Percentiles rank a stretch among this genome's conserved stretches.
phyloP scores from a whole-genome alignment of 2,113 vertebrate genomes.

The Syrmaticus mikado region DNA sequence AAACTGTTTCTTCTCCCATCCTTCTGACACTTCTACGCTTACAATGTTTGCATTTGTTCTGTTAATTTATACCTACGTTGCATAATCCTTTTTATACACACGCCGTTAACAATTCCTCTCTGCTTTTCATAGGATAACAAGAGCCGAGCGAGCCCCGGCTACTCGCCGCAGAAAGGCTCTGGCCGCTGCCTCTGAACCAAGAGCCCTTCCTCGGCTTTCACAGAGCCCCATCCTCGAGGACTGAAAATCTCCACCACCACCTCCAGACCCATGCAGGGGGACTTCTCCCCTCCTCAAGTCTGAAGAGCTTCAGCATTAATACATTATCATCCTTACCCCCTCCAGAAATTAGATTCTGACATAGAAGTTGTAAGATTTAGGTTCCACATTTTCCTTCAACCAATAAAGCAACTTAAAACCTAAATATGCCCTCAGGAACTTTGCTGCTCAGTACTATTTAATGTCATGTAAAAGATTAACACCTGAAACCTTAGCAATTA shows the following conservation, averaged over 20 bases:
- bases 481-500: not conserved
- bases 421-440: not conserved
- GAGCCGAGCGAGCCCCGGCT: not conserved
- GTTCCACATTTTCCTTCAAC: not conserved
- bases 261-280: rapidly evolving
- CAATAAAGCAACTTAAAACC: not conserved
- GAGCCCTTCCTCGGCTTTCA: not conserved
- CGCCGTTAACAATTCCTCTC: not conserved
- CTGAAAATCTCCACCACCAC: not conserved
- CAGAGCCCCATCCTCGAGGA: not conserved
- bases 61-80: not conserved
- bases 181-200: not conserved
- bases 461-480: not conserved
- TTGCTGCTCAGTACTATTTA: not conserved
- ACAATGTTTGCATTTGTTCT: not conserved
- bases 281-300: not conserved
- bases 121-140: rapidly evolving
- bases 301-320: not conserved
- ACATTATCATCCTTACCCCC: not conserved
- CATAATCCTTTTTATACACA: not conserved
- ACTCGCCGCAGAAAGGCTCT: not conserved
- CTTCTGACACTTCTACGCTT: not conserved
- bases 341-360: not conserved
- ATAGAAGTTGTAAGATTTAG: not conserved
- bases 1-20: not conserved